Evolutionary conservation across 1,140 invertebrate genomes (phyloP), one percentile per base, ranked within the genome.

Genomic region (Drosophila teissieri): DNA sequence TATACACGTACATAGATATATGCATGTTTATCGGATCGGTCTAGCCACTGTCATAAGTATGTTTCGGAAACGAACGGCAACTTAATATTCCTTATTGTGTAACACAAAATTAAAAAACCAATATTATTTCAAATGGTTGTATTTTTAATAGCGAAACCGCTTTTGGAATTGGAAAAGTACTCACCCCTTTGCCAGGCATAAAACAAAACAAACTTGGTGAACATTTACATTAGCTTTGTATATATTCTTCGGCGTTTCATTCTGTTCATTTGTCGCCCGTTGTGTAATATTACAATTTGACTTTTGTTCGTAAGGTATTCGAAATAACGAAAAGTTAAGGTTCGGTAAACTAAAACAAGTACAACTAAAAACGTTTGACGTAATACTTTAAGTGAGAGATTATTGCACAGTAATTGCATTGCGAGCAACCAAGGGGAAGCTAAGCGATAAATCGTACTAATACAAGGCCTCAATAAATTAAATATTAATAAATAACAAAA

Each of bases 81-180:
- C 80, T 80, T 73, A 73, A 85, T 85, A 84, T 84, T 84, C 81
- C 81, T 84, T 84, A 85, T 85, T 84, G 81, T 84, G 81, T 73
- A 85, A 84, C 81, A 84, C 81, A 85, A 81, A 69, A 73, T 76
- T 53, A 77, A 73, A 73, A 60, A 46, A 55, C 15, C 55, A 74
- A 27, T 48, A 45, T 49, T 39, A 53, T 14, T 24, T 39, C 31
- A 7, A 42, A n/a, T 15, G 22, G 5, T 8, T 19, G 11, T 7
- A 1, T 24, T 39, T 39, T 46, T 22, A 22, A 39, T 14, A 4
- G 36, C 10, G 36, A 37, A 12, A 12, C 27, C 6, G 6, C 27
- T 7, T 6, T 1, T 0, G 27, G 27, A 31, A 7, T 31, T 8
- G 8, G 31, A 10, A 31, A 31, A 31, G 8, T 3, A 40, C 19